Conservation (phyloP, 1,140 invertebrate species). For the Aphidius gifuensis region DNA sequence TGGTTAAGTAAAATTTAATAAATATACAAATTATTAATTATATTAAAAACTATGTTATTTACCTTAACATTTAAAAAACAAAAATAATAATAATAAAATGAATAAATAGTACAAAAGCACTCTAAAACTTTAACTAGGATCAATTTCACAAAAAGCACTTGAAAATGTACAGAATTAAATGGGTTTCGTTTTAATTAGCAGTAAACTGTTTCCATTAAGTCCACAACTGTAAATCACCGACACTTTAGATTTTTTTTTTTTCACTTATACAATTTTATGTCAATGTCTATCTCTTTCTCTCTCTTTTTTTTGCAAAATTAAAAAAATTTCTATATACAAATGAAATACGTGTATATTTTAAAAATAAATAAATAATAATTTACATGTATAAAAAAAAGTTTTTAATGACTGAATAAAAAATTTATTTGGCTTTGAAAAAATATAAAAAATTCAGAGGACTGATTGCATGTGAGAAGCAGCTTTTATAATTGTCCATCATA, state of each 20-base stretch:
- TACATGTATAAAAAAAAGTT: too few relatives aligned
- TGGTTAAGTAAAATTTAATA: too few relatives aligned
- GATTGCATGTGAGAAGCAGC: too few relatives aligned
- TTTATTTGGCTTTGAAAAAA: too few relatives aligned
- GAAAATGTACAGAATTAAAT: conserved; percentile 36
- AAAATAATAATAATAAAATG: background rate
- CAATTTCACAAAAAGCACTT: too few relatives aligned
- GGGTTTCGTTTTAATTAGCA: conserved; percentile 52
- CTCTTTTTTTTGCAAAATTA: background rate
- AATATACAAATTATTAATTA: conserved; percentile 4
- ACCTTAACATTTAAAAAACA: background rate
- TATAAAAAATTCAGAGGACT: too few relatives aligned
- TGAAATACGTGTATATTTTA: too few relatives aligned
- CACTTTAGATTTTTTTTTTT: conserved; percentile 36
- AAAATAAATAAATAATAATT: too few relatives aligned
- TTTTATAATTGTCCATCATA: too few relatives aligned
- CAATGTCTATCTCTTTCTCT: background rate
- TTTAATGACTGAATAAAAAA: too few relatives aligned
- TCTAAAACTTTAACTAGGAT: background rate
- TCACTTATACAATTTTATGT: conserved; percentile 10
- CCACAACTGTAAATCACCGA: conserved; percentile 47
- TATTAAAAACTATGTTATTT: background rate
- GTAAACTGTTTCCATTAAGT: conserved; percentile 51
- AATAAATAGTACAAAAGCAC: background rate
- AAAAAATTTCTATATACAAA: too few relatives aligned